These are phyloP conservation scores for Scaptomyza pallida DNA, from an alignment of 1,140 invertebrate species.

Conservation along the genomic window DNA sequence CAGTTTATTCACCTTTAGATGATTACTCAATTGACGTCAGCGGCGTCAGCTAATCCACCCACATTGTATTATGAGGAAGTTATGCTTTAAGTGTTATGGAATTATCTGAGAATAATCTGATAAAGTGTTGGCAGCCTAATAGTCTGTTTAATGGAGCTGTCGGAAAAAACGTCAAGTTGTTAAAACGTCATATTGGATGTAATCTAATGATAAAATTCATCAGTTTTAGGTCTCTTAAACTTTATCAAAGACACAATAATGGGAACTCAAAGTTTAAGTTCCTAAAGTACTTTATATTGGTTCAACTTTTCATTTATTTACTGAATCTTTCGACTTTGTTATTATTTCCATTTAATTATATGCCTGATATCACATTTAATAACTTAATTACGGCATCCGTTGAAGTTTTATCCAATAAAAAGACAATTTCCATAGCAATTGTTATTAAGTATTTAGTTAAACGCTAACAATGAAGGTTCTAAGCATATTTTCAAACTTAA, in stretches of 20 bases:
- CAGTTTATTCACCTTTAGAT: constrained; percentile 68
- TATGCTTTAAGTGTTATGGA: constrained; percentile 2
- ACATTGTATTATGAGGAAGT: constrained; percentile 60
- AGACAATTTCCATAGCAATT: constrained; percentile 26
- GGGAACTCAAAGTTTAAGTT: too few species aligned
- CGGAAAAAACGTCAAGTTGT: too few species aligned
- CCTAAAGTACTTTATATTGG: too few species aligned
- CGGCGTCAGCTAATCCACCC: constrained; percentile 40
- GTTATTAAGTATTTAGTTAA: constrained; percentile 26
- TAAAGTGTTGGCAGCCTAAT: not conserved
- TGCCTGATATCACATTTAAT: constrained; percentile 41
- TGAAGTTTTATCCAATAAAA: constrained; percentile 34
- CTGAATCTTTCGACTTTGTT: not conserved
- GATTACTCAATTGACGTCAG: constrained; percentile 54
- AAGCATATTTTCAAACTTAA: not conserved
- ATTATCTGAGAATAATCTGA: not conserved
- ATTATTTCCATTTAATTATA: constrained; percentile 51
- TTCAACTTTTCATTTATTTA: not conserved
- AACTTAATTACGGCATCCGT: constrained; percentile 49
- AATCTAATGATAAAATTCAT: too few species aligned
- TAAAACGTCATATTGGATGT: too few species aligned
- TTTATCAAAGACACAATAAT: too few species aligned
- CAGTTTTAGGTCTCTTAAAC: too few species aligned
- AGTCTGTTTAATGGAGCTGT: not conserved
- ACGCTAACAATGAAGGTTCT: constrained; percentile 59